Base-by-base conservation (phyloP, 2,113 vertebrate genomes). In the Noturus placidus region DNA sequence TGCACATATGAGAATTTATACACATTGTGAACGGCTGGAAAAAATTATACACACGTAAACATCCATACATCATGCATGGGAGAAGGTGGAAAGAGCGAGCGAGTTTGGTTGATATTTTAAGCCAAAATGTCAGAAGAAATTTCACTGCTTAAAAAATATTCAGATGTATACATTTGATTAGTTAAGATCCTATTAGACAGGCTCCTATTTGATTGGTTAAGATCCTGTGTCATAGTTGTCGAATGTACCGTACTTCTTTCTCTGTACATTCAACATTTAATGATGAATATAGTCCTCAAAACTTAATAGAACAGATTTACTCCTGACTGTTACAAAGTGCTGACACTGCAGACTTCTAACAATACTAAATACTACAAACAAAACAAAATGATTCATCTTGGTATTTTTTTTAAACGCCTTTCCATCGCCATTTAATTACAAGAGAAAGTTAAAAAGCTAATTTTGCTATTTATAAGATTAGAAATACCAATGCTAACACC, bases 1-100 rank as follows among this genome's bases (percentile, higher is more conserved):
- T 17, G 78, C 79, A 5, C 33, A 54, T 42, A 20, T 42, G 33
- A 25, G 63, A 13, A n/a, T 70, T 46, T 54, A 30, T 86, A 63
- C 42, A 69, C 20, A 35, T 57, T 30, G 57, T 57, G 54, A 57
- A 57, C n/a, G 11, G 54, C n/a, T 20, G 30, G 25, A 57, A 80
- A 46, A 80, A 22, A 80, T 57, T 10, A 57, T 22, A 1, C 78
- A 57, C 35, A 35, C 79, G 8, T 61, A 82, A 57, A 82, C 79
- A 61, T 61, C 57, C 52, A 80, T 80, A 61, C 27, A 82, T 82
- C 79, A 27, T 61, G 79, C 79, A 82, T 38, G 35, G 20, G 13
- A 61, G 57, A 61, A 33, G 14, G 35, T 0, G 20, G 33, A 27
- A 38, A 27, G 35, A 82, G 35, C 25, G 13, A 35, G 8, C 57